phyloP scores from a whole-genome alignment of 2,113 vertebrate species.

The Puntigrus tetrazona region DNA sequence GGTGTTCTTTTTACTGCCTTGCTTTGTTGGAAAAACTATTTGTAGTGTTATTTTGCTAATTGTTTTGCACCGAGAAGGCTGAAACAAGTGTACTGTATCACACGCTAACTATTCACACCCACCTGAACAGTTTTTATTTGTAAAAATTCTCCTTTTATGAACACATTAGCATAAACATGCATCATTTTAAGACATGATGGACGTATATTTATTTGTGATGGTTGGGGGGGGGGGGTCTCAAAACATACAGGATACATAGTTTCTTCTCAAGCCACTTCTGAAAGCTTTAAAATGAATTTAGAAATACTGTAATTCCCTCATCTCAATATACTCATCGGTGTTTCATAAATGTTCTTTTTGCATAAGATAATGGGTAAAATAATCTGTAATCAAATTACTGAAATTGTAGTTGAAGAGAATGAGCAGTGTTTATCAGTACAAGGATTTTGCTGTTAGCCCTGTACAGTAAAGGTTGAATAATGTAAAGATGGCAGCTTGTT shows the following conservation, averaged over 20 bases:
- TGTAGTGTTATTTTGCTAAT: slow-evolving; percentile 13
- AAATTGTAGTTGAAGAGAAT: background rate
- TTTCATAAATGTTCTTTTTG: background rate
- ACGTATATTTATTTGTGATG: background rate
- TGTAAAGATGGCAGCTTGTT: background rate
- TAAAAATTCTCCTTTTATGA: background rate
- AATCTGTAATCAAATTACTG: background rate
- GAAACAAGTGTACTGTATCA: background rate
- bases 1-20: slow-evolving; percentile 49
- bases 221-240: background rate
- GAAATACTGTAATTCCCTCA: background rate
- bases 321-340: background rate
- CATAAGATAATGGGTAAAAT: background rate
- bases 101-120: background rate
- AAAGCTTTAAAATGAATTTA: background rate
- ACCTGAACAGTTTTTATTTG: background rate
- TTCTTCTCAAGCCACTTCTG: background rate
- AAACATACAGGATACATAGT: background rate
- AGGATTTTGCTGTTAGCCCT: background rate
- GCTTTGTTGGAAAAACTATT: background rate
- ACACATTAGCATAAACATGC: background rate
- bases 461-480: background rate
- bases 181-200: background rate
- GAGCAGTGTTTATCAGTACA: background rate
- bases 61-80: background rate